phyloP scores from a whole-genome alignment of 2,888 invertebrate genomes.

The Brachycybe producta region DNA sequence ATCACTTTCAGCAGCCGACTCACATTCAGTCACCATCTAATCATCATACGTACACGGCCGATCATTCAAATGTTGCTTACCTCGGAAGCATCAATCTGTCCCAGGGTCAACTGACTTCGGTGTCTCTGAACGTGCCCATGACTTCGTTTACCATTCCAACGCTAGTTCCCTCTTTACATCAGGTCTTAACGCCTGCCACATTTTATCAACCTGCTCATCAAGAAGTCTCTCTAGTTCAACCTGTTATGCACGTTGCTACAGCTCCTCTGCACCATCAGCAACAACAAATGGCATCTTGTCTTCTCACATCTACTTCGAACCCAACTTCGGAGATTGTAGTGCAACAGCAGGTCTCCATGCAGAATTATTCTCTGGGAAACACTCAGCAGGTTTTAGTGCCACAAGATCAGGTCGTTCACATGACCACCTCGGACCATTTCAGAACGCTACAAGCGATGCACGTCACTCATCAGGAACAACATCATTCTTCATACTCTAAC shows the following conservation, averaged over 20 bases:
- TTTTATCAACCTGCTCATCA: neutral
- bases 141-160: constrained; percentile 12
- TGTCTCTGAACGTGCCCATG: constrained; percentile 15
- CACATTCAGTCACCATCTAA: neutral
- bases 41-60: neutral
- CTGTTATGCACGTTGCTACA: neutral
- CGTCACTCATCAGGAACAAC: too few relatives aligned
- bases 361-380: neutral
- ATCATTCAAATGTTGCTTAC: constrained; percentile 1
- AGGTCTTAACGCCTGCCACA: neutral
- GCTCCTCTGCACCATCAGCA: too few relatives aligned
- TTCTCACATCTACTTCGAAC: neutral
- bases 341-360: neutral
- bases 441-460: too few relatives aligned
- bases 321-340: neutral
- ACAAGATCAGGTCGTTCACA: neutral
- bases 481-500: too few relatives aligned
- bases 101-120: constrained; percentile 10
- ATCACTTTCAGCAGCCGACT: neutral
- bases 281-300: neutral
- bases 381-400: neutral
- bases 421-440: too few relatives aligned
- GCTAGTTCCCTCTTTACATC: constrained; percentile 1
- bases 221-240: constrained; percentile 5
- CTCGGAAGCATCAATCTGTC: constrained; percentile 14